Conservation (phyloP, 2,113 vertebrate genomes). For the Merops nubicus region DNA sequence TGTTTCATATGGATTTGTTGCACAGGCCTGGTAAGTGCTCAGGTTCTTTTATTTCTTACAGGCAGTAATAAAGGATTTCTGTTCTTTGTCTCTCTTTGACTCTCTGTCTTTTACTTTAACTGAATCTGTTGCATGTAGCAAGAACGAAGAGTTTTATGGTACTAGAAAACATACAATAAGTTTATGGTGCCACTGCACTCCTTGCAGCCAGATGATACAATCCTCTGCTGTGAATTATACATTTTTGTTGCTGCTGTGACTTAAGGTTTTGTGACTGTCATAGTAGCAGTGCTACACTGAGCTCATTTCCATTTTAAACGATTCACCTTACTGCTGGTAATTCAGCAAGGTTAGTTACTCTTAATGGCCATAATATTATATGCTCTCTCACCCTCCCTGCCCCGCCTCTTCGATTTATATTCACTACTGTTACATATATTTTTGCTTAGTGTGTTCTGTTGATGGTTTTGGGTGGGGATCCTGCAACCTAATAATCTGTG, state of each 20-base stretch:
- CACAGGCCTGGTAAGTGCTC: neutral
- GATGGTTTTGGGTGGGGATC: neutral
- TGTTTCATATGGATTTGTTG: neutral
- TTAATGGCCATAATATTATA: neutral
- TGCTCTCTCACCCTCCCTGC: neutral
- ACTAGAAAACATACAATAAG: neutral
- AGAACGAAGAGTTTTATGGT: neutral
- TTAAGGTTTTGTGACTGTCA: neutral
- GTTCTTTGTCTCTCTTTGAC: neutral
- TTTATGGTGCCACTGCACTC: neutral
- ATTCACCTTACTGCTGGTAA: neutral
- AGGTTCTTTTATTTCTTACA: neutral
- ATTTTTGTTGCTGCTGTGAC: neutral
- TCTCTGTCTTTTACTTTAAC: no score
- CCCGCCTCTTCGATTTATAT: neutral
- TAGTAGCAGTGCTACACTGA: neutral
- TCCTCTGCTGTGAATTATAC: neutral
- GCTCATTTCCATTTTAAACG: neutral
- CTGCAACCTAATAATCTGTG: neutral
- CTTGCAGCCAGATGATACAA: neutral
- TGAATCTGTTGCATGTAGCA: neutral
- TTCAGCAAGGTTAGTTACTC: neutral
- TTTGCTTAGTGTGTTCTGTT: neutral
- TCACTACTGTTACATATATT: rapidly evolving
- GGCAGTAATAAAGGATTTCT: neutral